Evolutionary conservation across 2,797 vertebrate genomes (phyloP).

Genomic region (Alauda arvensis): DNA sequence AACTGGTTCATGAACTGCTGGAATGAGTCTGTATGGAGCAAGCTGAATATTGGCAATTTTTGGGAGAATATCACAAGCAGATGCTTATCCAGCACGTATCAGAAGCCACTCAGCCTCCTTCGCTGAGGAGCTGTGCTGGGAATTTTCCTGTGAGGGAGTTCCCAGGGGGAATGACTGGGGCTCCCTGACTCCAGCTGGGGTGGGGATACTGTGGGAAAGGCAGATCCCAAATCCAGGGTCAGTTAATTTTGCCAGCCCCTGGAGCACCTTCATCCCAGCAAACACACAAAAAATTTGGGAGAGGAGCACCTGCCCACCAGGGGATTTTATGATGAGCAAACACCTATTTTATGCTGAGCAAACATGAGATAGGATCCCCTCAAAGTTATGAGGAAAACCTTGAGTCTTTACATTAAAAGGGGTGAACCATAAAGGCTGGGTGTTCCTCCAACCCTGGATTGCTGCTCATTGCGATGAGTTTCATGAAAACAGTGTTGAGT

Average conservation of each 20-base stretch:
- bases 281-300: fast-evolving
- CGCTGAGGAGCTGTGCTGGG: not conserved
- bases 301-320: not conserved
- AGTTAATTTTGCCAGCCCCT: not conserved
- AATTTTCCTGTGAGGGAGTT: constrained; percentile 10
- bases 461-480: not conserved
- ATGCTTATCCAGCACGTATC: constrained; percentile 13
- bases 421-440: not conserved
- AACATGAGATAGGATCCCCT: not conserved
- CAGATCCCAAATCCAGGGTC: not conserved
- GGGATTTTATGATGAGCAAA: not conserved
- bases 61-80: constrained; percentile 16
- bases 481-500: constrained; percentile 5
- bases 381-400: not conserved
- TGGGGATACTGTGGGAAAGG: constrained; percentile 32
- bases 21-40: not conserved
- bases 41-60: not conserved
- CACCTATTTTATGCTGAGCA: too few relatives aligned
- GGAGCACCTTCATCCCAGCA: fast-evolving
- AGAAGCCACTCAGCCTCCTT: not conserved
- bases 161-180: not conserved
- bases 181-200: not conserved
- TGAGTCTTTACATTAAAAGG: not conserved
- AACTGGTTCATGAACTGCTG: not conserved
- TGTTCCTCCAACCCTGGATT: not conserved